Evolutionary conservation across 2,797 vertebrate species (phyloP).

Genomic region (Catharus ustulatus): DNA sequence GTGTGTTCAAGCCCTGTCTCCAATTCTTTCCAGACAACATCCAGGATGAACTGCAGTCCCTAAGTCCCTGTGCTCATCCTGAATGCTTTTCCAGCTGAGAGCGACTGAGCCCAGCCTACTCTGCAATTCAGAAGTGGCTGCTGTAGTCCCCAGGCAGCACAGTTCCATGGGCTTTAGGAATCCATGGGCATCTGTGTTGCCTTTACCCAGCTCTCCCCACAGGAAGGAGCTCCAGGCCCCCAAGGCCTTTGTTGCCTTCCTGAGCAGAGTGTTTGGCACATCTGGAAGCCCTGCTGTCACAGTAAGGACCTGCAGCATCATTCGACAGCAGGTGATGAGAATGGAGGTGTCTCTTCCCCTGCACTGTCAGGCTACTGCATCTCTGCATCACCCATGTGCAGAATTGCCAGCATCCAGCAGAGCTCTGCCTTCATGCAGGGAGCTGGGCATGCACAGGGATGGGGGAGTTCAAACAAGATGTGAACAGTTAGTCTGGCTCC

Average conservation of each 20-base stretch:
- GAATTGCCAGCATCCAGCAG: background rate
- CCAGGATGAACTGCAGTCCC: background rate
- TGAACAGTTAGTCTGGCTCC: background rate
- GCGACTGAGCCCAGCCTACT: background rate
- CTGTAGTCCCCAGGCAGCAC: background rate
- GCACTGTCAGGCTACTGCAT: background rate
- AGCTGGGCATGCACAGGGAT: background rate
- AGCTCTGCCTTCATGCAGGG: background rate
- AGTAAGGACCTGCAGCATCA: background rate
- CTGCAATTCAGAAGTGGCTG: background rate
- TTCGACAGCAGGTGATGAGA: background rate
- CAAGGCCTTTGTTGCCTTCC: background rate
- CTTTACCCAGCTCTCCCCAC: background rate
- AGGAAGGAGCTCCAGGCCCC: background rate
- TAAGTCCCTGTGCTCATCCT: background rate
- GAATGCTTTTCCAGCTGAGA: background rate
- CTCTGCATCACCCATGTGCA: accelerated
- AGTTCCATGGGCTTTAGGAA: background rate
- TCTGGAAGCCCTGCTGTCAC: background rate
- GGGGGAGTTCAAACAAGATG: background rate
- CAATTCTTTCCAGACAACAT: background rate
- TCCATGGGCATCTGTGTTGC: accelerated
- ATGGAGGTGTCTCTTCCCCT: background rate
- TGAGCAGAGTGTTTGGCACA: background rate
- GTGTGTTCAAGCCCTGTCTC: background rate